These are phyloP conservation scores for Hafferia zeledoni DNA, from an alignment of 2,797 vertebrate species.

Conservation along the genomic window DNA sequence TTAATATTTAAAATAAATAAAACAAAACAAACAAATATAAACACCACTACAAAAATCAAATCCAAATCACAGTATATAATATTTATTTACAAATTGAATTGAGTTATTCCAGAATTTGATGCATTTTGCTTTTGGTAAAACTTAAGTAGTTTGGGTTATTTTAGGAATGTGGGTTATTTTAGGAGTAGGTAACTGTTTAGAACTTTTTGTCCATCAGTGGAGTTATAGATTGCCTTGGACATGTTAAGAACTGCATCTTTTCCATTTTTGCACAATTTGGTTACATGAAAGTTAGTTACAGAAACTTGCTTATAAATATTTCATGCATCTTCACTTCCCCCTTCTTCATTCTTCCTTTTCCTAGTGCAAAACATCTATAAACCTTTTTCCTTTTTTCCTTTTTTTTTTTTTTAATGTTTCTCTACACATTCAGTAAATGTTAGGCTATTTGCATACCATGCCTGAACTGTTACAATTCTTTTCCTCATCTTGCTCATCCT, in stretches of 20 bases:
- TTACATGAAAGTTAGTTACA: background rate
- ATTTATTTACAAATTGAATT: background rate
- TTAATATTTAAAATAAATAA: background rate
- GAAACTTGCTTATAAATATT: background rate
- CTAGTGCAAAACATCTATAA: background rate
- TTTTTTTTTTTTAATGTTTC: background rate
- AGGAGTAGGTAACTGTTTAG: background rate
- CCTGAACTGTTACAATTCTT: background rate
- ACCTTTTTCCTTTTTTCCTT: rapidly evolving
- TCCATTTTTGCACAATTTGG: background rate
- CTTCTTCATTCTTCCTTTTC: background rate
- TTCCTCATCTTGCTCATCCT: background rate
- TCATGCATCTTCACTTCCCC: background rate
- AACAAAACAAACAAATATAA: background rate
- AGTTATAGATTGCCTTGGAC: background rate
- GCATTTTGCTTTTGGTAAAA: background rate
- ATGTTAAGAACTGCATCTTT: background rate
- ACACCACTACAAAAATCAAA: rapidly evolving
- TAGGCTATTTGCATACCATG: background rate
- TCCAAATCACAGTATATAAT: background rate
- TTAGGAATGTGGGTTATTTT: background rate
- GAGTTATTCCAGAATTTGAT: background rate
- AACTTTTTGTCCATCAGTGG: background rate
- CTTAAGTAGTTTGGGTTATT: background rate
- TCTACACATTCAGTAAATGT: background rate